Percentiles rank a stretch among this genome's conserved stretches.
These are phyloP conservation scores for Lypha dubia DNA, from an alignment of 2,888 invertebrate genomes.

Conservation along the genomic window DNA sequence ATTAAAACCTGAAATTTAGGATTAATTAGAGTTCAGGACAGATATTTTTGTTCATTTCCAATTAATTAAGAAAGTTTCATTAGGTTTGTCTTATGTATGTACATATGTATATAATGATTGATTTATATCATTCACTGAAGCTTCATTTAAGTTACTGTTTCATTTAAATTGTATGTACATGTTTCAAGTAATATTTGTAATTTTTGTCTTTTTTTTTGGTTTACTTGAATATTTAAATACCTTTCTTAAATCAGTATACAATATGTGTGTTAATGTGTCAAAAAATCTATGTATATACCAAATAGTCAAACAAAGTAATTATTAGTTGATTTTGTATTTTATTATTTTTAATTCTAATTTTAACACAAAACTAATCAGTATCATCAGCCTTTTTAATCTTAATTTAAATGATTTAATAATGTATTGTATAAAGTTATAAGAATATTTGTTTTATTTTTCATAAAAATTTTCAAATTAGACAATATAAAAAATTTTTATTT, in stretches of 20 bases:
- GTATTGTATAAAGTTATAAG: slow-evolving; percentile 47
- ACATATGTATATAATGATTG: not conserved
- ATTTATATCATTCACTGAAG: not conserved
- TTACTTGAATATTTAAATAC: slow-evolving; percentile 53
- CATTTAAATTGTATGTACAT: slow-evolving; percentile 23
- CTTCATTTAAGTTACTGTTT: slow-evolving; percentile 20
- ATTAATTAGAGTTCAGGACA: not conserved
- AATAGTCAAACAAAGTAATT: slow-evolving; percentile 63
- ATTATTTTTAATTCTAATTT: slow-evolving; percentile 41
- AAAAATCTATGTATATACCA: slow-evolving; percentile 69
- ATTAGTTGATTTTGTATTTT: slow-evolving; percentile 57
- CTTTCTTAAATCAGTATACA: slow-evolving; percentile 56
- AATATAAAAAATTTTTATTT: slow-evolving; percentile 50
- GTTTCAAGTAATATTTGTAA: slow-evolving; percentile 6
- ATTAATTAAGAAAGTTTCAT: not conserved
- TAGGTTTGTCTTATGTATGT: not conserved
- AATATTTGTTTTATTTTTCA: slow-evolving; percentile 18
- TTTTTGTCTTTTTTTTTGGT: slow-evolving; percentile 36
- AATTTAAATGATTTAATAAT: slow-evolving; percentile 25
- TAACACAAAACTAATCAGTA: slow-evolving; percentile 54
- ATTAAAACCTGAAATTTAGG: not conserved
- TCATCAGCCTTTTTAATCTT: slow-evolving; percentile 41
- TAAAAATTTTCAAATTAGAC: slow-evolving; percentile 46
- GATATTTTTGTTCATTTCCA: slow-evolving; percentile 17
- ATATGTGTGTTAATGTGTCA: slow-evolving; percentile 25